phyloP scores from a whole-genome alignment of 2,797 vertebrate genomes.

The Chiloscyllium punctatum region DNA sequence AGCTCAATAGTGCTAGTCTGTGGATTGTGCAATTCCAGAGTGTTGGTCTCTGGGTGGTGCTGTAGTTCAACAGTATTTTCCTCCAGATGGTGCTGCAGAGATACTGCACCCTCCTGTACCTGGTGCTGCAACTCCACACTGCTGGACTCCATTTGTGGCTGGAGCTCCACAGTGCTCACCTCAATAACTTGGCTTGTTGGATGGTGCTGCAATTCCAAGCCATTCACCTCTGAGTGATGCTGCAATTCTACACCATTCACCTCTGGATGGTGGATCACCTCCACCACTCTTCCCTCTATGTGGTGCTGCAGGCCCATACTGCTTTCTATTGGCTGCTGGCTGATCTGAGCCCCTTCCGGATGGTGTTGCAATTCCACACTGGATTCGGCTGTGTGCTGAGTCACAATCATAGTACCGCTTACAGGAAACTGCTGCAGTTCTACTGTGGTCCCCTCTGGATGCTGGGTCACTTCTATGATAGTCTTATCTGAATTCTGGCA shows the following conservation, averaged over 20 bases:
- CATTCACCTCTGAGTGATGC: not conserved
- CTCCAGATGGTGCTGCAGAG: not conserved
- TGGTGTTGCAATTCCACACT: not conserved
- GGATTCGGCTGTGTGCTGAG: not conserved
- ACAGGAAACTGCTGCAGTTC: not conserved
- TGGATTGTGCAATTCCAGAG: not conserved
- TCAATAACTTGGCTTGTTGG: not conserved
- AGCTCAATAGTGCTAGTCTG: not conserved
- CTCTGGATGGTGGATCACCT: conserved; percentile 13
- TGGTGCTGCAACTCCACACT: not conserved
- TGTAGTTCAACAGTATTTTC: not conserved
- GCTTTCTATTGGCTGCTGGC: not conserved
- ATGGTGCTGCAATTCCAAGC: not conserved
- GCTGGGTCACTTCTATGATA: not conserved
- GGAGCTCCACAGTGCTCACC: not conserved
- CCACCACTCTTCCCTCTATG: not conserved
- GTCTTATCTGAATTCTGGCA: not conserved
- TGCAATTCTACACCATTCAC: not conserved
- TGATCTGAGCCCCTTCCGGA: not conserved
- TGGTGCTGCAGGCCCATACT: not conserved
- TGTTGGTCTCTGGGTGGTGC: not conserved
- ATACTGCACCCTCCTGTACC: not conserved
- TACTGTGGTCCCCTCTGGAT: not conserved
- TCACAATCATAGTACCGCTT: not conserved
- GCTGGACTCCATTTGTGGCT: not conserved